Evolutionary conservation across 2,797 vertebrate genomes (phyloP), one percentile per base, ranked within the genome.

Genomic region (Gallirallus australis): DNA sequence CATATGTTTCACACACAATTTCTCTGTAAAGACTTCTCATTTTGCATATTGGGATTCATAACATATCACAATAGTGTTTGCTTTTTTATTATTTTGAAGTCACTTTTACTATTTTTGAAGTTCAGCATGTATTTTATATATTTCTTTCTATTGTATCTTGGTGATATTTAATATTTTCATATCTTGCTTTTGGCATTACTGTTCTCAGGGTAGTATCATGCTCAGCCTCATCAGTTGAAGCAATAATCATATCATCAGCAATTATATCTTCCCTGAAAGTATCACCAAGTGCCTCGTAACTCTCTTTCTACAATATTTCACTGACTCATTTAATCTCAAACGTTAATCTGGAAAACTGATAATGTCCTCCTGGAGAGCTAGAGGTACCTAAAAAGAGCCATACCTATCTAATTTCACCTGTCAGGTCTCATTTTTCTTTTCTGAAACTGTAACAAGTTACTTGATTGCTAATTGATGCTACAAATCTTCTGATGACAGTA

Each of bases 241-340:
- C 73, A 97, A 96, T 96, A 96, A 96, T 94, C 84, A 68, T 93
- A 85, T 83, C 88, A 91, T 77, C 52, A 70, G 77, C 68, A 96
- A 90, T 93, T 96, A 85, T 50, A 27, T 64, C 45, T 80, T 72
- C 75, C 81, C 48, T 84, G 35, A 48, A 79, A 94, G 45, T 89
- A 89, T 94, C 76, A 75, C 73, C 79, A 91, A 91, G 86, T 85
- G 78, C 64, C 83, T 93, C 76, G 86, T 95, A 95, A 94, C 39
- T 95, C 82, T 95, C 45, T 65, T 76, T 88, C 56, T 82, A 47
- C 57, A 80, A 47, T 95, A 96, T 96, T 96, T 96, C 89, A 84
- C 70, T 88, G 92, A 66, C 94, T 93, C 25, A 78, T 94, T 95
- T 95, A 94, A 94, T 96, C 82, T 92, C 63, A 96, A 75, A 90